A percentile compares a stretch with the other conserved stretches of the same genome.
Evolutionary conservation across 2,888 invertebrate genomes (phyloP).

Genomic region (Tanytarsus gracilentus): DNA sequence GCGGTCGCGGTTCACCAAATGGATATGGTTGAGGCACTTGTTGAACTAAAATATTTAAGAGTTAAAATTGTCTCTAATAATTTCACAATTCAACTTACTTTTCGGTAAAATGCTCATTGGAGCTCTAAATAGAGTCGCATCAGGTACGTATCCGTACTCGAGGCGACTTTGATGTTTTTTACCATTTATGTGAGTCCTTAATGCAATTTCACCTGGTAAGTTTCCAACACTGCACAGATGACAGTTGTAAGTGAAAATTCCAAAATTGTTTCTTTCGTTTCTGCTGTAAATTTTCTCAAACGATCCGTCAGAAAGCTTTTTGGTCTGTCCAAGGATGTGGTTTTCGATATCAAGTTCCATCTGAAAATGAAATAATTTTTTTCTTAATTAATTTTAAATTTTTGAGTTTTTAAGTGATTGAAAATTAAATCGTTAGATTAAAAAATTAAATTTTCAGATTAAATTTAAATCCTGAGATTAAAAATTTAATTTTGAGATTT

Average conservation of each 20-base stretch:
- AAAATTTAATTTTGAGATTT: too few relatives aligned
- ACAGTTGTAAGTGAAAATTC: slow-evolving; percentile 47
- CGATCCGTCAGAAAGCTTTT: slow-evolving; percentile 43
- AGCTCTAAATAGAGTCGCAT: slow-evolving; percentile 31
- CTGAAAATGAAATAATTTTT: slow-evolving; percentile 31
- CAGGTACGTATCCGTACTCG: slow-evolving; percentile 29
- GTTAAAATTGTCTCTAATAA: not conserved
- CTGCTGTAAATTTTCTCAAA: slow-evolving; percentile 46
- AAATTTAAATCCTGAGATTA: too few relatives aligned
- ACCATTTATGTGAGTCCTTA: slow-evolving; percentile 33
- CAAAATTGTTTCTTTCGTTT: slow-evolving; percentile 43
- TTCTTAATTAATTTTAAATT: too few relatives aligned
- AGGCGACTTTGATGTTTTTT: slow-evolving; percentile 34
- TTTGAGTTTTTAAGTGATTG: too few relatives aligned
- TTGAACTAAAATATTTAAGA: slow-evolving; percentile 30
- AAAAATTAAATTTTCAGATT: too few relatives aligned
- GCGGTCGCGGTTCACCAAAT: slow-evolving; percentile 61
- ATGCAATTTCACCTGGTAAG: slow-evolving; percentile 32
- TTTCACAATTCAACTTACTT: slow-evolving; percentile 29
- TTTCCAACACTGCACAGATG: slow-evolving; percentile 46
- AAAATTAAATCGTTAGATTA: too few relatives aligned
- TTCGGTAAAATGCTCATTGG: slow-evolving; percentile 30
- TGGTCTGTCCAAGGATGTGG: slow-evolving; percentile 32
- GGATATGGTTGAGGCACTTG: slow-evolving; percentile 38
- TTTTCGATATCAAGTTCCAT: slow-evolving; percentile 32